Conservation (phyloP, 2,797 vertebrate genomes). For the Momotus momota region DNA sequence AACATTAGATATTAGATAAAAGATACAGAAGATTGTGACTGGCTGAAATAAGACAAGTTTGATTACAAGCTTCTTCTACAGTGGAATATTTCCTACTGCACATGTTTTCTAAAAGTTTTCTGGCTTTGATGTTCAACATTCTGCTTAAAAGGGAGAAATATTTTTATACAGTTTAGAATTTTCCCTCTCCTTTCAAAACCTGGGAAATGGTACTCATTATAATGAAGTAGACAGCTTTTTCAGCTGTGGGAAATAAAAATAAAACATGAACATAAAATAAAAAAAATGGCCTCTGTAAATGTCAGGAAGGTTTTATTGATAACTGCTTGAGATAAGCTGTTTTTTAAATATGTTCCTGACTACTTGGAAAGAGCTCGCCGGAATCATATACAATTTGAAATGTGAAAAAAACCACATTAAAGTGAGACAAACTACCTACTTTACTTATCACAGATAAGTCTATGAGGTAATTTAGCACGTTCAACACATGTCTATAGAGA, state of each 20-base stretch:
- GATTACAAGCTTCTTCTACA: neutral
- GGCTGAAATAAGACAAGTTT: neutral
- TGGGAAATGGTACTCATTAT: neutral
- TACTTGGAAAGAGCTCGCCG: neutral
- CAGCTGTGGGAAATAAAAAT: neutral
- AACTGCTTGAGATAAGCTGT: neutral
- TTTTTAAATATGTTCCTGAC: neutral
- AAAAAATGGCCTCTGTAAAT: neutral
- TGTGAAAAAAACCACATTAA: neutral
- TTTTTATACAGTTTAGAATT: neutral
- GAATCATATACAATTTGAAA: neutral
- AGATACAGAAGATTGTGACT: neutral
- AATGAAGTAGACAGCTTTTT: neutral
- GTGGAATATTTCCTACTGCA: neutral
- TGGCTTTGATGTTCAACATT: neutral
- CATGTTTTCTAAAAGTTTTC: neutral
- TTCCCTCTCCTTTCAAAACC: neutral
- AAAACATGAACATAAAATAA: neutral
- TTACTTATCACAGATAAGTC: neutral
- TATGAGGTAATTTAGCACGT: neutral
- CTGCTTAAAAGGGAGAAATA: neutral
- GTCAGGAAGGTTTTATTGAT: conserved; percentile 2
- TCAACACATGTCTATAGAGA: neutral
- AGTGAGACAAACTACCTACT: neutral
- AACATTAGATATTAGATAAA: neutral